Base-by-base conservation (phyloP, 1,140 invertebrate genomes). In the Hyphantria cunea region DNA sequence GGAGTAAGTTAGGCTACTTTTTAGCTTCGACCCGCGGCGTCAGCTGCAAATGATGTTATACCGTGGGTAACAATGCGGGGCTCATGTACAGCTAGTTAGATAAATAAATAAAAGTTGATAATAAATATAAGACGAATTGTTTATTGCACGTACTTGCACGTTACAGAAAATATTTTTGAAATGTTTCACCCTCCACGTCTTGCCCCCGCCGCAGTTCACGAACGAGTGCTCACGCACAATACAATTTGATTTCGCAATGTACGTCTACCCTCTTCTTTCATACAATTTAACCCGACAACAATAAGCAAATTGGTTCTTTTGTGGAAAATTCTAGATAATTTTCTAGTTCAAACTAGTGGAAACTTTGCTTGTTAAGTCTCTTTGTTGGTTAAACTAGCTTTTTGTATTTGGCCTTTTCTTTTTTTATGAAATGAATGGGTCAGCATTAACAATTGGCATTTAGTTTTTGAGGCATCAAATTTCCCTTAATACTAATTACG, bases 311-410 rank as follows among this genome's bases (percentile, higher is more conserved):
- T 80, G 77, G 72, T 68, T 68, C 72, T 77, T 77, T 77, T 63
- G 64, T 54, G 52, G 65, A 51, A 63, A 56, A 72, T 70, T 67
- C 66, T 66, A 76, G 72, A 78, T 74, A 82, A 82, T 80, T 80
- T 82, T 72, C 61, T 56, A 52, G 72, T 58, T 76, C 76, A 80
- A 80, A 82, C 78, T 80, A 72, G 68, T 76, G 80, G 80, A 80
- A 82, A 79, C 66, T 60, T 51, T 67, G 37, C 68, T 76, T 77
- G 72, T 80, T 77, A 72, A 55, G 17, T 49, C 50, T 63, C 70
- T 25, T 80, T 80, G 72, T 75, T 44, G 48, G 5, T 32, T 5
- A 41, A 51, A 32, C 17, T 42, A 33, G 65, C 14, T 33, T 61
- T 66, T 61, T 78, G 34, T 15, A 15, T 45, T 45, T 13, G 6